Evolutionary conservation across 2,797 vertebrate species (phyloP).

Genomic region (Pangasius macronema): DNA sequence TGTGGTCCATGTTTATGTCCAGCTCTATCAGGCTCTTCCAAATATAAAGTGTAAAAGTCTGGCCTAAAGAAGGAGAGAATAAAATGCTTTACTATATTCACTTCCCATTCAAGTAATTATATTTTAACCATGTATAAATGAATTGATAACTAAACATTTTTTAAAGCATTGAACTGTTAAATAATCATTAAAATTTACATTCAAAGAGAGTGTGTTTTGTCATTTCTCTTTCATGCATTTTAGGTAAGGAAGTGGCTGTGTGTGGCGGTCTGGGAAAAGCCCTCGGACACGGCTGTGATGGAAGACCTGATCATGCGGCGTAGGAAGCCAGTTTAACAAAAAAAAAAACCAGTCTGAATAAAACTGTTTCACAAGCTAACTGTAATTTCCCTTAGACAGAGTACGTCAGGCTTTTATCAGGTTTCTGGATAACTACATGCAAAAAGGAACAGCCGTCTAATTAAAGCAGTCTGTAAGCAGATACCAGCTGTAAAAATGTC

Average conservation of each 20-base stretch:
- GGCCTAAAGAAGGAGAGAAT: conserved; percentile 72
- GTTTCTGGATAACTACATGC: background rate
- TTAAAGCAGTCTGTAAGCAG: background rate
- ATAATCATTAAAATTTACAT: background rate
- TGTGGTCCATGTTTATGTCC: conserved; percentile 85
- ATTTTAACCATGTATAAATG: background rate
- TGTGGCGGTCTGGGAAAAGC: background rate
- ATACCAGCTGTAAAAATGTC: background rate
- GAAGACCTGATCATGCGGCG: background rate
- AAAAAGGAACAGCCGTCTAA: background rate
- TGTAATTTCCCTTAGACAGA: background rate
- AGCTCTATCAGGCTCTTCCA: conserved; percentile 88
- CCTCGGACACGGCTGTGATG: background rate
- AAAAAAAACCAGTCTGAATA: background rate
- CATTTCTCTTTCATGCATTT: too few species aligned
- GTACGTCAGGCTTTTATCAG: background rate
- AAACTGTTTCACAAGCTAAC: background rate
- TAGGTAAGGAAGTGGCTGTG: background rate
- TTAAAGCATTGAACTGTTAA: background rate
- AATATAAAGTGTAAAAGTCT: conserved; percentile 88
- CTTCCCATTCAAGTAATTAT: background rate
- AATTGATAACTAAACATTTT: background rate
- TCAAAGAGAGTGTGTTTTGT: background rate
- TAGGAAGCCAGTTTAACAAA: background rate
- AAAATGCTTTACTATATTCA: background rate